Percentiles rank a stretch among this genome's conserved stretches.
phyloP scores from a whole-genome alignment of 2,888 invertebrate species.

The Melanotus villosus region DNA sequence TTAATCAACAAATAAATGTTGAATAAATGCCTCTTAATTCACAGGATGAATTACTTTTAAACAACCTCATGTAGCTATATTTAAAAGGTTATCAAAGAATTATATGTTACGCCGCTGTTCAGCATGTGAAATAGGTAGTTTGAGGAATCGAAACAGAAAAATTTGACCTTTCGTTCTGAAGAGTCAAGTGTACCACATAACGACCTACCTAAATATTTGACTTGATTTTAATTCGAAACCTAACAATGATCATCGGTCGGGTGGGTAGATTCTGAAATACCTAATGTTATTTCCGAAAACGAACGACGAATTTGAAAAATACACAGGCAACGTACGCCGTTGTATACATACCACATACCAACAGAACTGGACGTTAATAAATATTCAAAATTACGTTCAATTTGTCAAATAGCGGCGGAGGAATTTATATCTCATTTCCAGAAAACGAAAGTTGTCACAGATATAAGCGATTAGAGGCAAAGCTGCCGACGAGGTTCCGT shows the following conservation, averaged over 20 bases:
- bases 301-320: not conserved
- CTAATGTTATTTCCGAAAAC: too few species aligned
- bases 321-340: not conserved
- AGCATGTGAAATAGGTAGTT: constrained; percentile 3
- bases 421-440: constrained; percentile 46
- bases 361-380: constrained; percentile 31
- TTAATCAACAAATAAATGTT: too few species aligned
- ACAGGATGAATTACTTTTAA: too few species aligned
- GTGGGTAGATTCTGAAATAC: too few species aligned
- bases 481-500: constrained; percentile 38
- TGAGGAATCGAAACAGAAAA: constrained; percentile 2
- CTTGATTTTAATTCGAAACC: not conserved
- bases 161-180: constrained; percentile 3
- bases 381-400: constrained; percentile 40
- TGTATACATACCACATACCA: constrained; percentile 13
- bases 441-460: constrained; percentile 46
- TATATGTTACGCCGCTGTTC: not conserved
- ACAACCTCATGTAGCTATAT: too few species aligned
- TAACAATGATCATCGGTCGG: too few species aligned
- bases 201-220: not conserved
- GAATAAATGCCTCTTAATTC: too few species aligned
- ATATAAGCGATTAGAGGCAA: constrained; percentile 41
- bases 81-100: too few species aligned
- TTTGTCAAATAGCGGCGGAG: constrained; percentile 43
- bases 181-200: too few species aligned